Conservation (phyloP, 2,797 vertebrate genomes). For the Tapirus indicus region DNA sequence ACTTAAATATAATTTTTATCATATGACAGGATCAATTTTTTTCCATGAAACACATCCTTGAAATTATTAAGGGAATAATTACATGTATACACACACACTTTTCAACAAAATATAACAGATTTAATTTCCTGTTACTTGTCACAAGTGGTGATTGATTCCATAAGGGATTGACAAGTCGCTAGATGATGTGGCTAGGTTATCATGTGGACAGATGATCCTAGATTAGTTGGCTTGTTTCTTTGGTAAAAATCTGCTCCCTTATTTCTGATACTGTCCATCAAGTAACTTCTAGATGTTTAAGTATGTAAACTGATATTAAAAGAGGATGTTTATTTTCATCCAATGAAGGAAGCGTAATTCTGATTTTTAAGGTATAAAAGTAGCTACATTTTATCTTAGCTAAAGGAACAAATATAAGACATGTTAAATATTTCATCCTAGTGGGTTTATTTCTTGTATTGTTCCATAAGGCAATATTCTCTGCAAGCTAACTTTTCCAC, state of each 20-base stretch:
- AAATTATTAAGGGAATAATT: background rate
- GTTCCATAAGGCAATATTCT: background rate
- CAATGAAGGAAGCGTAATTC: background rate
- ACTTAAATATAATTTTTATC: background rate
- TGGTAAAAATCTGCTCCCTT: background rate
- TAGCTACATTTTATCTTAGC: background rate
- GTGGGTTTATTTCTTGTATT: background rate
- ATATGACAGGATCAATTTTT: background rate
- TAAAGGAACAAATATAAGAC: background rate
- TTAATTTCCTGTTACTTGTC: background rate
- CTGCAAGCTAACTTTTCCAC: background rate
- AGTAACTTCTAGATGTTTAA: conserved; percentile 2
- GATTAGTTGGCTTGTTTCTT: background rate
- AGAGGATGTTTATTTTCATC: background rate
- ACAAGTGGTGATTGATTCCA: background rate
- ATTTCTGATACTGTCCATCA: background rate
- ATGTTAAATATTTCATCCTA: background rate
- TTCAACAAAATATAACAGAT: background rate
- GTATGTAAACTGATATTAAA: background rate
- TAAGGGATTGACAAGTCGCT: background rate
- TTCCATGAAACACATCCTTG: background rate
- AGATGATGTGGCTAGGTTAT: background rate
- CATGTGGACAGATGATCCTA: background rate
- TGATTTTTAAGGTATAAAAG: background rate
- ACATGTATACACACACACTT: background rate